A percentile compares a stretch with the other conserved stretches of the same genome.
Evolutionary conservation across 2,797 vertebrate species (phyloP).

Genomic region (Valencia hispanica): DNA sequence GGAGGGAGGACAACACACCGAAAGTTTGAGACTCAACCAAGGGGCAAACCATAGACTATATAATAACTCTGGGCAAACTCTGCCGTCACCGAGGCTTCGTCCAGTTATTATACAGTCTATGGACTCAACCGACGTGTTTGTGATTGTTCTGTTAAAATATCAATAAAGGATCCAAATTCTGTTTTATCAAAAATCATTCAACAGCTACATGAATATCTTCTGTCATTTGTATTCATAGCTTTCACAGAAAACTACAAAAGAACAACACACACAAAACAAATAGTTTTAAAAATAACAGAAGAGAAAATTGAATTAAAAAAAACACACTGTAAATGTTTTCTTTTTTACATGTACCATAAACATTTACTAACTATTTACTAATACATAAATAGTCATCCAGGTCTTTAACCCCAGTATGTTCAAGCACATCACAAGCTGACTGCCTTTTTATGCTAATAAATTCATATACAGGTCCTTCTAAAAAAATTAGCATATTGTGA

Average conservation of each 20-base stretch:
- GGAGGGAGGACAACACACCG: background rate
- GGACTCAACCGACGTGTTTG: background rate
- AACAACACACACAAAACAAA: background rate
- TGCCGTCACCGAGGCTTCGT: too few species aligned
- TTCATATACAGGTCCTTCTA: too few species aligned
- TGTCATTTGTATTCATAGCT: background rate
- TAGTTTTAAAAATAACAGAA: background rate
- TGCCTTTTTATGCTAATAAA: background rate
- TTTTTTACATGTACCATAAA: background rate
- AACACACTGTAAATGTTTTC: background rate
- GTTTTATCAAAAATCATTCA: too few species aligned
- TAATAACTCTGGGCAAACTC: too few species aligned
- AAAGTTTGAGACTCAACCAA: background rate
- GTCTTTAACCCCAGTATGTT: background rate
- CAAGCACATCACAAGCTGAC: background rate
- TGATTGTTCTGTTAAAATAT: background rate
- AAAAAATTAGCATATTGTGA: too few species aligned
- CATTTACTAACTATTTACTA: background rate
- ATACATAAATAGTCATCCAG: background rate
- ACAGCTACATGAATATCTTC: background rate
- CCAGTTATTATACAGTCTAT: too few species aligned
- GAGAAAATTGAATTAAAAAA: background rate
- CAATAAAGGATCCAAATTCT: background rate
- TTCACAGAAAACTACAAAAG: background rate
- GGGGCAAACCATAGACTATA: too few species aligned